Base-by-base conservation (phyloP, 2,888 invertebrate genomes). In the Trachelus iudaicus region DNA sequence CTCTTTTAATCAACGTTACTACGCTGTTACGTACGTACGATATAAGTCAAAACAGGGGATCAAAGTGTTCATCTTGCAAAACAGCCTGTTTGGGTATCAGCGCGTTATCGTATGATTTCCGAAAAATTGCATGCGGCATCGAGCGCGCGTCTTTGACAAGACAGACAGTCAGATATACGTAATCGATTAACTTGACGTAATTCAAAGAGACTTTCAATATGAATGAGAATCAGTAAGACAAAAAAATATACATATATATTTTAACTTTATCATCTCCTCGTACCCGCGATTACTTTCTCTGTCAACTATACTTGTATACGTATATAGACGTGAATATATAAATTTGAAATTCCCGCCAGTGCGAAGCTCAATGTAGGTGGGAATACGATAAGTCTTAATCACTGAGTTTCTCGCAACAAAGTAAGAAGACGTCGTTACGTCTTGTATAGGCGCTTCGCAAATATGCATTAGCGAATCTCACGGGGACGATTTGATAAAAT, bases 401-500 rank as follows among this genome's bases (percentile, higher is more conserved):
- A 9, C 56, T 0, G 23, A 23, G 23, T 2, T 56, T 23, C 15
- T 9, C 23, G 56, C 9, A 23, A 56, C 56, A 9, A 56, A 56
- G 56, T 56, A 23, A 23, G 23, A 9, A 15, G 56, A 56, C 1
- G 56, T 35, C 12, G 13, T 56, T 56, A 23, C 56, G 23, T 56
- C 23, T 9, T 23, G 23, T 0, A 6, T 56, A 23, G 23, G 23
- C 9, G 23, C 23, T 1, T 56, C 56, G 23, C 56, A 23, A 23
- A 56, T 56, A 2, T 56, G 56, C 15, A 56, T 56, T 6, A 23
- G 56, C 56, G 56, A 23, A 9, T 23, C 56, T 40, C 15, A 15
- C 23, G 56, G 56, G 56, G 23, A 23, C 56, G 56, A 15, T 23
- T 56, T 23, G 23, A 69, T 83, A 78, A 84, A 79, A 83, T 83